Evolutionary conservation across 2,888 invertebrate genomes (phyloP).

Genomic region (Coelinius sp.): DNA sequence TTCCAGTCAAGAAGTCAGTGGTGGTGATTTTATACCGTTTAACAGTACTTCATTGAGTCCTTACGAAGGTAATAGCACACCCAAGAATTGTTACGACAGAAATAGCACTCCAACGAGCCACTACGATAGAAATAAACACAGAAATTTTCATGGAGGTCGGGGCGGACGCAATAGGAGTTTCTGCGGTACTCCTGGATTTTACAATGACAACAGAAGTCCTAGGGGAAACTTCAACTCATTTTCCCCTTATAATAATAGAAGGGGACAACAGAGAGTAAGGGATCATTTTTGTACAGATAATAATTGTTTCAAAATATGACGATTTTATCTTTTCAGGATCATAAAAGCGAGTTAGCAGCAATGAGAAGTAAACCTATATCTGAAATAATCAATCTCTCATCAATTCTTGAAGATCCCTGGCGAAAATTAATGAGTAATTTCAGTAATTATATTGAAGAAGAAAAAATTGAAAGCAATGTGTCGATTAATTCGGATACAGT

Average conservation of each 20-base stretch:
- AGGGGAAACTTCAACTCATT: constrained; percentile 18
- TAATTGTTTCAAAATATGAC: neutral
- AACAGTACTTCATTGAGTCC: constrained; percentile 47
- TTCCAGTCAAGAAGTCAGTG: constrained; percentile 29
- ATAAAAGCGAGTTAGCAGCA: constrained; percentile 28
- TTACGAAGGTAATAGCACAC: neutral
- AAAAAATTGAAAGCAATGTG: neutral
- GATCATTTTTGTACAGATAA: constrained; percentile 28
- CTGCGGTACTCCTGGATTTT: constrained; percentile 49
- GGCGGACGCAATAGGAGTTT: constrained; percentile 43
- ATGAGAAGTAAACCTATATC: constrained; percentile 46
- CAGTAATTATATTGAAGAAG: neutral
- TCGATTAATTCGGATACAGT: neutral
- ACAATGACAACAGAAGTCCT: constrained; percentile 39
- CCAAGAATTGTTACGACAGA: neutral
- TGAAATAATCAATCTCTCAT: constrained; percentile 54
- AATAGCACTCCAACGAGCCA: constrained; percentile 31
- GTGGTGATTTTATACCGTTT: constrained; percentile 57
- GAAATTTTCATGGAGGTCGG: constrained; percentile 27
- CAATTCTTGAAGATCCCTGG: constrained; percentile 63
- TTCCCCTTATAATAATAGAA: constrained; percentile 5
- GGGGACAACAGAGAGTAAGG: constrained; percentile 40
- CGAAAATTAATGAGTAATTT: constrained; percentile 47
- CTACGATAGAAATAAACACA: constrained; percentile 13
- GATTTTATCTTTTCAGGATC: constrained; percentile 48